These are phyloP conservation scores for Sanderia malayensis DNA, from an alignment of 30 jellyfish, hydroid and myxozoan genomes.

Conservation along the genomic window DNA sequence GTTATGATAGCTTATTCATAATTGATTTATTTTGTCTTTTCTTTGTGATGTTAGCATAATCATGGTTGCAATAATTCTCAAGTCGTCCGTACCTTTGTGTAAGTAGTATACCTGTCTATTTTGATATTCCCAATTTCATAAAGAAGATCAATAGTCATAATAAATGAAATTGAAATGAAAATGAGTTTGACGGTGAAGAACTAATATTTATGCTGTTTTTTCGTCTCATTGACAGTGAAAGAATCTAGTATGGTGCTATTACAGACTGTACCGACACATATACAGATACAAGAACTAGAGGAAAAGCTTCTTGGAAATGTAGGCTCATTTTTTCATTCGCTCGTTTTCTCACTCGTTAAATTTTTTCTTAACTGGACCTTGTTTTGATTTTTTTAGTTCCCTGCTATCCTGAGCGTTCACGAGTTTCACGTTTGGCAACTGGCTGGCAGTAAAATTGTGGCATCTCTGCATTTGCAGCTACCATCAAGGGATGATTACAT, in stretches of 20 bases:
- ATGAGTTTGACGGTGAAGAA: no score
- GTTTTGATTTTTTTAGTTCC: slow-evolving; percentile 70
- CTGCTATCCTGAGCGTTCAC: slow-evolving; percentile 64
- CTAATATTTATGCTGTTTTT: no score
- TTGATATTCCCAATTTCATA: no score
- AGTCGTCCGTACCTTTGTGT: slow-evolving; percentile 77
- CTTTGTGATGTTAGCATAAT: no score
- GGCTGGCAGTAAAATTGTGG: slow-evolving; percentile 70
- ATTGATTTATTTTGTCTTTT: no score
- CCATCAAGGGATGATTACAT: slow-evolving; percentile 72
- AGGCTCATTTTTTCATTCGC: no score
- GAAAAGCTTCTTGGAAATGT: slow-evolving; percentile 75
- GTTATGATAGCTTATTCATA: no score
- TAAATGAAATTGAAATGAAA: no score
- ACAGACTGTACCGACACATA: slow-evolving; percentile 90
- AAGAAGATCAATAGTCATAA: no score
- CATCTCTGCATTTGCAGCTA: slow-evolving; percentile 61
- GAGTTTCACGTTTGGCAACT: slow-evolving; percentile 82
- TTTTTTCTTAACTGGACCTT: no score
- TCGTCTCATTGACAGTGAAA: slow-evolving; percentile 67
- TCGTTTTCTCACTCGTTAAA: no score
- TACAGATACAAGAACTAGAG: slow-evolving; percentile 59
- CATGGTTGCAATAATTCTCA: slow-evolving; percentile 76
- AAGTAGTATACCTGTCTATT: slow-evolving; percentile 52
- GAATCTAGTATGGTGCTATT: slow-evolving; percentile 85